A percentile compares a stretch with the other conserved stretches of the same genome.
phyloP scores from a whole-genome alignment of 2,797 vertebrate genomes.

The Anguilla obscura region DNA sequence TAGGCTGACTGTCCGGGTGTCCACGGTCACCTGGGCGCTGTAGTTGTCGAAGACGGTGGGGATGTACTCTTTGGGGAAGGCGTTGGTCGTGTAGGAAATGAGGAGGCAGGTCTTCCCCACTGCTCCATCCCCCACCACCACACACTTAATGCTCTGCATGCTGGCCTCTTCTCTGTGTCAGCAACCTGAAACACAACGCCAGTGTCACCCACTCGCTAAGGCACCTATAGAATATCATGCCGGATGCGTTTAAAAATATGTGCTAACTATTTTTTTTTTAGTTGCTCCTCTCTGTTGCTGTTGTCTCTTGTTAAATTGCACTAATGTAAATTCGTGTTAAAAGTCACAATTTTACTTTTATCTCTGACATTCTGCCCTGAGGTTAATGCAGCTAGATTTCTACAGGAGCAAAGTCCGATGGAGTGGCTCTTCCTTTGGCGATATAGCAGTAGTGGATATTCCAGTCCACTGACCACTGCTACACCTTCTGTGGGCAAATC shows the following conservation, averaged over 20 bases:
- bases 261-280: neutral
- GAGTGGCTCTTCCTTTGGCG: neutral
- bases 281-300: neutral
- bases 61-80: constrained; percentile 85
- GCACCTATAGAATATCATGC: neutral
- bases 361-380: neutral
- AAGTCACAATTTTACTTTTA: neutral
- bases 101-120: constrained; percentile 86
- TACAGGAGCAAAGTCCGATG: neutral
- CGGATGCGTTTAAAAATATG: neutral
- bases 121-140: constrained; percentile 82
- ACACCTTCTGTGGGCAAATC: neutral
- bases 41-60: constrained; percentile 88
- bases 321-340: neutral
- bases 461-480: neutral
- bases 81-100: constrained; percentile 84
- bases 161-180: constrained; percentile 36
- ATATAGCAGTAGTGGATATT: neutral
- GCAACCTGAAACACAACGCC: constrained; percentile 53
- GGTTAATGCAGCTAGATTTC: neutral
- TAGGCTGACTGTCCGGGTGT: constrained; percentile 73
- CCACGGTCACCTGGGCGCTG: constrained; percentile 79
- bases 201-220: constrained; percentile 18
- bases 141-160: constrained; percentile 86
- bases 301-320: neutral